Evolutionary conservation across 2,113 vertebrate genomes (phyloP), one percentile per base, ranked within the genome.

Genomic region (Phyllopteryx taeniolatus): DNA sequence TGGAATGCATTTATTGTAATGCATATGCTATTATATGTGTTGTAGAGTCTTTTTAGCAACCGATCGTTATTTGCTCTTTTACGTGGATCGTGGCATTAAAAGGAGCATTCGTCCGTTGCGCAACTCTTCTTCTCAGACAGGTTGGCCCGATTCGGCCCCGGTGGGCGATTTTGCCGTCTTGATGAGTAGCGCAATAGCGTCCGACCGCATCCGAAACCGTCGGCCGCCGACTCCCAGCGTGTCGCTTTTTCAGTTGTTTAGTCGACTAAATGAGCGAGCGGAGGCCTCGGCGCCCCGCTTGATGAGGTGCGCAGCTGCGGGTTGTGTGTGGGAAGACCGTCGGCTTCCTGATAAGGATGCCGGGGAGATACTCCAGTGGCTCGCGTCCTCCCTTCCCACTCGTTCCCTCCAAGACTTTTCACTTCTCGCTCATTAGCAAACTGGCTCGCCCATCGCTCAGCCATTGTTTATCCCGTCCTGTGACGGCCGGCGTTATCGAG

Each of bases 371-470:
- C 76, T 84, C 68, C 67, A 80, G 76, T 80, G 76, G 53, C 79
- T 80, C 78, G 77, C 68, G 46, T 82, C 82, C 85, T 87, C 80
- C 83, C 85, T 78, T 81, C 78, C 65, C 76, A 61, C 77, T 75
- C 69, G 7, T 13, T 74, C 64, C 76, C 82, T 77, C 31, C 62
- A 56, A 75, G 69, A 79, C 54, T 78, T 80, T 87, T 85, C 67
- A 82, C 83, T 87, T 81, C 79, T 91, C 77, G 78, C 84, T 90
- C 86, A 87, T 91, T 91, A 91, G 83, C 62, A 44, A 35, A 63
- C 63, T 4, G 56, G 56, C 82, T 69, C 74, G 61, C 54, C 79
- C 75, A 79, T 90, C 77, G 44, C 54, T 91, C 77, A 80, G 67
- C 79, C 85, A 67, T 75, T 87, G 87, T 92, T 91, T 87, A 88